These are phyloP conservation scores for Dinoponera quadriceps DNA, from an alignment of 1,140 invertebrate genomes.

Conservation along the genomic window DNA sequence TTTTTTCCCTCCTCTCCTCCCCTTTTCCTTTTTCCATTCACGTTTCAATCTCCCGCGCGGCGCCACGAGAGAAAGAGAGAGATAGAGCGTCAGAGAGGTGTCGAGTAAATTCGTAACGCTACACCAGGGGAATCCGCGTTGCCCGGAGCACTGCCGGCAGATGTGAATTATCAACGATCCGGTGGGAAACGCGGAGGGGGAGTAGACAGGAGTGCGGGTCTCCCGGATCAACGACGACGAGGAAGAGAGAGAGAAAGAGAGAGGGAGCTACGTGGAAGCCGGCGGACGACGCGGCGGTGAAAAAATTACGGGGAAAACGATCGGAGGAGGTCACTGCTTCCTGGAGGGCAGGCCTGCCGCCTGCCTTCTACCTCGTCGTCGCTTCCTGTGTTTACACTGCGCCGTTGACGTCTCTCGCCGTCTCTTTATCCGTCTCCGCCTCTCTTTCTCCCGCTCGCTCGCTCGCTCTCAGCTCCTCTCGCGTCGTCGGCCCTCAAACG, in stretches of 20 bases:
- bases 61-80: no score
- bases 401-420: slow-evolving; percentile 63
- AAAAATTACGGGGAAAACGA: slow-evolving; percentile 60
- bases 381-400: slow-evolving; percentile 80
- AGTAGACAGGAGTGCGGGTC: no score
- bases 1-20: neutral
- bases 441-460: no score
- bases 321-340: slow-evolving; percentile 70
- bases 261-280: slow-evolving; percentile 29
- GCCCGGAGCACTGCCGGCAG: slow-evolving; percentile 27
- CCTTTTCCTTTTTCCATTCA: slow-evolving; percentile 3
- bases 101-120: slow-evolving; percentile 62
- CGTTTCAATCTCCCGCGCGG: slow-evolving; percentile 22
- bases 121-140: slow-evolving; percentile 1
- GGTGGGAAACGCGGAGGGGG: neutral
- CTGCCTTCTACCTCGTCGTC: slow-evolving; percentile 74
- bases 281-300: slow-evolving; percentile 7
- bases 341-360: slow-evolving; percentile 56
- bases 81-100: no score
- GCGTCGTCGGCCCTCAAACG: slow-evolving; percentile 75
- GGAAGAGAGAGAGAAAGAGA: no score
- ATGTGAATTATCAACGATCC: slow-evolving; percentile 69
- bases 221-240: neutral
- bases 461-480: slow-evolving; percentile 57
- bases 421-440: no score